Percentiles rank a stretch among this genome's conserved stretches.
These are phyloP conservation scores for Drosophila infuscata DNA, from an alignment of 2,888 invertebrate species.

Conservation along the genomic window DNA sequence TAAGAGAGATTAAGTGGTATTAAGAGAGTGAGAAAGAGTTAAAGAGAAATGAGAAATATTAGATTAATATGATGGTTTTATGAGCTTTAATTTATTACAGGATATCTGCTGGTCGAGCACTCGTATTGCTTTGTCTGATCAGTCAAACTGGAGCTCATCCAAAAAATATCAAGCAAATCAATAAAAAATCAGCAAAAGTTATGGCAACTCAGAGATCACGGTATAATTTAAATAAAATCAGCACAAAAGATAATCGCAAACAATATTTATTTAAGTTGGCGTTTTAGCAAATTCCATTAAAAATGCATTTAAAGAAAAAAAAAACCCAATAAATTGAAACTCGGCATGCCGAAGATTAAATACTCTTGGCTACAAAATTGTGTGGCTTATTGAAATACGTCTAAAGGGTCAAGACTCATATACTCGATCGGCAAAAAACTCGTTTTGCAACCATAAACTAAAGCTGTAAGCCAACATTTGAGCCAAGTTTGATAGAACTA, in stretches of 20 bases:
- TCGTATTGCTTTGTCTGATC: not conserved
- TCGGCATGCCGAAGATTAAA: not conserved
- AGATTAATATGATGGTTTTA: not conserved
- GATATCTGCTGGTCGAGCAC: not conserved
- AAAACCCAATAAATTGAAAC: not conserved
- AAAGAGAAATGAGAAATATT: not conserved
- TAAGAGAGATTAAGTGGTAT: not conserved
- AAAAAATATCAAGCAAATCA: conserved; percentile 29
- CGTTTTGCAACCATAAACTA: not conserved
- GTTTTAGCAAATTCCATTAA: conserved; percentile 34
- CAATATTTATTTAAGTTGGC: conserved; percentile 37
- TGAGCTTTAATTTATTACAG: not conserved
- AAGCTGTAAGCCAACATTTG: not conserved
- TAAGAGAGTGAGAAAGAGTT: not conserved
- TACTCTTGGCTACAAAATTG: conserved; percentile 1
- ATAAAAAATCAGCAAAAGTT: conserved; percentile 27
- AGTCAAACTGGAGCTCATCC: conserved; percentile 19
- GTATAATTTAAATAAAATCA: conserved; percentile 44
- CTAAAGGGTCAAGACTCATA: not conserved
- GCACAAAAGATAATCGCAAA: conserved; percentile 46
- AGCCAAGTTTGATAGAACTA: not conserved
- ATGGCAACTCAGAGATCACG: conserved; percentile 37
- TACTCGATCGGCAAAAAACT: not conserved
- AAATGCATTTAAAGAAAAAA: conserved; percentile 25
- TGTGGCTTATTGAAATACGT: not conserved